Base-by-base conservation (phyloP, 1,140 invertebrate genomes). In the Philaenus spumarius region DNA sequence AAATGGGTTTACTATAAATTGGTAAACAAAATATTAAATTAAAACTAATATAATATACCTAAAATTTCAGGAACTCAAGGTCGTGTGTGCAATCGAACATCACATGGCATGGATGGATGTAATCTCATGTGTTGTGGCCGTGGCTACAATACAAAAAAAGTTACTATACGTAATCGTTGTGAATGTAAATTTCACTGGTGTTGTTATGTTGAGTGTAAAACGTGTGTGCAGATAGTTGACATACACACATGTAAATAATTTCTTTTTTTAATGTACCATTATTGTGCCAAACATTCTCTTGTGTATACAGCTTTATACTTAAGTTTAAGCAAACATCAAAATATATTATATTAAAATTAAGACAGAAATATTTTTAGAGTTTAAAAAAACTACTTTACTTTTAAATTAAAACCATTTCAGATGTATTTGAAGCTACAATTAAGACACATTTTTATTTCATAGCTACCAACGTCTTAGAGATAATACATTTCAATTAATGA, bases 101-200 rank as follows among this genome's bases (percentile, higher is more conserved):
- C 87, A 87, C 58, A 68, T 85, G 93, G 87, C 34, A 84, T 84
- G 46, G 88, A 91, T 66, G 87, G 90, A 58, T 97, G 95, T 74
- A 89, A 93, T 71, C 75, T 93, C 15, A 82, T 97, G 72, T 97
- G 95, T 71, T 97, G 95, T 71, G 93, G 93, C 30, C 81, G 93
- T 55, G 94, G 94, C 14, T 94, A 95, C 79, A 91, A 92, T 73
- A 95, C 91, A 1, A 83, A 86, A 62, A 84, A 89, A 62, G 85
- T 85, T 57, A 84, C 82, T 26, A 79, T 81, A 65, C 82, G 81
- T 17, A 84, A 82, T 71, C 89, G 93, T 67, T 97, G 93, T 69
- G 81, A 82, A 63, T 97, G 93, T 75, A 90, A 91, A 71, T 96
- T 96, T 74, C 84, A 87, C 65, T 96, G 93, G 93, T 95, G 93